Evolutionary conservation across 1,140 invertebrate genomes (phyloP), one percentile per base, ranked within the genome.

Genomic region (Rhynchophorus ferrugineus): DNA sequence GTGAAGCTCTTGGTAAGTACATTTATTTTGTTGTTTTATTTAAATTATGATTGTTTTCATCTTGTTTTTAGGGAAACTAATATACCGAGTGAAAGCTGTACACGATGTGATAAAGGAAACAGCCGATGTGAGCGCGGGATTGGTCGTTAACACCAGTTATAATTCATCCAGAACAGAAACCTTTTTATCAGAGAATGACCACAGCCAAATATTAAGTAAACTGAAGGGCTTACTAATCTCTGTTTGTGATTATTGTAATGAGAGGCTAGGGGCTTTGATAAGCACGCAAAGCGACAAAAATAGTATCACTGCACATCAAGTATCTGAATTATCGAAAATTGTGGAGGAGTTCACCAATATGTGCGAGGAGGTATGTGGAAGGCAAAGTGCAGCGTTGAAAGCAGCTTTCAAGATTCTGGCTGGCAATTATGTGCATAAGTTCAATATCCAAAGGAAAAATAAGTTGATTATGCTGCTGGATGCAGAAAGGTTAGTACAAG

Each of bases 181-280:
- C 47, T 78, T 86, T 63, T 76, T 93, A 43, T 79, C 79, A 3
- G 69, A 77, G 9, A 80, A 79, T 43, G 89, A 94, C 58, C 76
- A 86, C 58, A 62, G 66, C 19, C 76, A 79, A 44, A 77, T 92
- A 7, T 76, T 75, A 18, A 73, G 71, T 2, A 85, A 85, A 67
- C 71, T 96, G 38, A 78, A 79, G 53, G 85, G 91, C 54, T 77
- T 93, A 64, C 72, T 95, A 2, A 77, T 75, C 42, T 81, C 82
- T 3, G 77, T 93, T 18, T 92, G 89, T 69, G 87, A 96, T 72
- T 92, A 92, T 70, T 91, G 90, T 56, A 89, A 95, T 70, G 91
- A 95, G 67, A 74, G 87, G 57, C 85, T 91, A 73, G 89, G 90
- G 49, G 88, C 89, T 71, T 73, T 95, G 35, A 78, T 95, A 33